A percentile compares a stretch with the other conserved stretches of the same genome.
Conservation (phyloP, 30 jellyfish, hydroid and myxozoan genomes). For the Calvadosia cruxmelitensis region DNA sequence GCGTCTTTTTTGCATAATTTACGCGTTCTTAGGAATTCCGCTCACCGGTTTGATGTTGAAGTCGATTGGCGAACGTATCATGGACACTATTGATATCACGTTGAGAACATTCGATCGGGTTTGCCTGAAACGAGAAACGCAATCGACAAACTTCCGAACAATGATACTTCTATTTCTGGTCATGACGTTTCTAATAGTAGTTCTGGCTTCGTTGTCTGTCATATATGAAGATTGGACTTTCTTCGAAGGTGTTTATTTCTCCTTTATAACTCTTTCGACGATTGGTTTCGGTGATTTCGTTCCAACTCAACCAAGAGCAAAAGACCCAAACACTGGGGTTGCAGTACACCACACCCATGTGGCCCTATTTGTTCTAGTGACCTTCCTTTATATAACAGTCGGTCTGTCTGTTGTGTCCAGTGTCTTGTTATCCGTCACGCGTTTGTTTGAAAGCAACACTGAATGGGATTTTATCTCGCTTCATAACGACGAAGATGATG, state of each 20-base stretch:
- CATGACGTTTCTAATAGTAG: slow-evolving; percentile 45
- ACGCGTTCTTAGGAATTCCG: slow-evolving; percentile 88
- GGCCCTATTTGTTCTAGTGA: slow-evolving; percentile 62
- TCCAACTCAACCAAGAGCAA: slow-evolving; percentile 69
- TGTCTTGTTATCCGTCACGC: slow-evolving; percentile 61
- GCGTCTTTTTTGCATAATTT: slow-evolving; percentile 66
- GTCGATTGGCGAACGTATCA: slow-evolving; percentile 65
- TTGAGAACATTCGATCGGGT: slow-evolving; percentile 30
- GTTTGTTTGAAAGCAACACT: slow-evolving; percentile 73
- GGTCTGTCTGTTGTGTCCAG: slow-evolving; percentile 92
- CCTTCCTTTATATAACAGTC: slow-evolving; percentile 69
- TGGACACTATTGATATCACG: slow-evolving; percentile 56
- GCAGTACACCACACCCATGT: slow-evolving; percentile 45
- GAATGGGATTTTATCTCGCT: slow-evolving; percentile 85
- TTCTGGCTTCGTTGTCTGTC: slow-evolving; percentile 61
- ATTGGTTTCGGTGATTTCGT: slow-evolving; percentile 93
- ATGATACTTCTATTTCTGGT: slow-evolving; percentile 40
- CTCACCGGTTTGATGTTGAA: slow-evolving; percentile 86
- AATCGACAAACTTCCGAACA: slow-evolving; percentile 55
- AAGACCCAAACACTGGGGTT: slow-evolving; percentile 11
- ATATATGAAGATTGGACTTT: slow-evolving; percentile 87
- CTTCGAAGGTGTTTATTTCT: slow-evolving; percentile 76
- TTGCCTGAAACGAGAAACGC: slow-evolving; percentile 11
- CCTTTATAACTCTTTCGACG: slow-evolving; percentile 72
- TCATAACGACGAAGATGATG: slow-evolving; percentile 49